Evolutionary conservation across 2,888 invertebrate species (phyloP), one percentile per base, ranked within the genome.

Genomic region (Hybos culiciformis): DNA sequence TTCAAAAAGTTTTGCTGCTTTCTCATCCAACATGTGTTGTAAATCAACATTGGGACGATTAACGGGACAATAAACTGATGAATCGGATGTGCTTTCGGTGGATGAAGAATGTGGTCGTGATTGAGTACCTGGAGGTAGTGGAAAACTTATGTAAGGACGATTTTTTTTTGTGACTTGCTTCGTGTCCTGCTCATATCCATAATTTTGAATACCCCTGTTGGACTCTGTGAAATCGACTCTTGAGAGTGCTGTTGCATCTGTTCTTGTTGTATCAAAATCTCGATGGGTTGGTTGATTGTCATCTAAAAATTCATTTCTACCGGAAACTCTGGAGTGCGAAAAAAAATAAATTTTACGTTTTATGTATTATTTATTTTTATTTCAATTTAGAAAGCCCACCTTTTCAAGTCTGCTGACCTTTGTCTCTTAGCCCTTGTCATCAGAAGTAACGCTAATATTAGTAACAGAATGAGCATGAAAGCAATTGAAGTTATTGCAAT

Each of bases 1-100:
- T 6, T 65, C 59, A 33, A 66, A 65, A 0, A 63, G 48, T 1
- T 55, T 55, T 0, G 58, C 57, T 1, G 63, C 60, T 46, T 65
- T 65, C 6, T 63, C 62, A 17, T 64, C 61, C 4, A 65, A 46
- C 38, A 64, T 61, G 12, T 59, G 55, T 47, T 66, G 63, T 8
- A 64, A 59, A 53, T 63, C 63, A 9, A 60, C 53, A 17, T 54
- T 51, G 6, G 65, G 62, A 3, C 61, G 58, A 51, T 65, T 62
- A 7, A 66, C 60, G 6, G 66, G 65, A 40, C 64, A 62, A 42
- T 67, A 67, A 2, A 66, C 59, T 1, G 67, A 67, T 2, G 67
- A 67, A 45, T 67, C 67, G 1, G 67, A 67, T 3, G 67, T 66
- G 36, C 63, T 63, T 26, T 60, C 62, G 1, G 60, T 57, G 5